Evolutionary conservation across 2,797 vertebrate species (phyloP).

Genomic region (Pogoniulus pusillus): DNA sequence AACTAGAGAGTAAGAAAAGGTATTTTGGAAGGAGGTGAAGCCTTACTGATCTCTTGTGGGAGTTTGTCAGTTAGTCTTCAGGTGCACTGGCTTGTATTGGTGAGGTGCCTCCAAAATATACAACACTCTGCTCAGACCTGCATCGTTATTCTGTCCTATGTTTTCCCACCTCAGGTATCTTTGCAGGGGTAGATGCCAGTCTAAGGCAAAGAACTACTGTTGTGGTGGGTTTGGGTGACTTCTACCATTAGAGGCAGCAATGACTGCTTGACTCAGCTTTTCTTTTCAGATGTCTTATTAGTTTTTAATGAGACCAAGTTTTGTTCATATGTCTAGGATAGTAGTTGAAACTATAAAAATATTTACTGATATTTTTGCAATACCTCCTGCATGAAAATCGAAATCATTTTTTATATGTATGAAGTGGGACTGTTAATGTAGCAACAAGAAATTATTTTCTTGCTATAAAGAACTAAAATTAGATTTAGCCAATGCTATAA

Average conservation of each 20-base stretch:
- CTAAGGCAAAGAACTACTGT: background rate
- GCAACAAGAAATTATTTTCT: background rate
- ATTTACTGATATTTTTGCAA: background rate
- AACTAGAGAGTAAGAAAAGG: background rate
- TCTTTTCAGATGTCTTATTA: background rate
- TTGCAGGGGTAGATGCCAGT: background rate
- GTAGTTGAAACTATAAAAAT: background rate
- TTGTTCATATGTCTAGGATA: background rate
- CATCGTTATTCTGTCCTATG: background rate
- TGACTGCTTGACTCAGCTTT: background rate
- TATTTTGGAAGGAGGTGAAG: background rate
- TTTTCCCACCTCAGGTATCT: background rate
- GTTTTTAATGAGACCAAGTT: background rate
- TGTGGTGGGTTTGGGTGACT: background rate
- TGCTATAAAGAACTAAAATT: background rate
- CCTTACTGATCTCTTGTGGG: background rate
- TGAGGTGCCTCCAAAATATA: background rate
- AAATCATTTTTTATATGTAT: background rate
- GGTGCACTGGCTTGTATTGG: accelerated
- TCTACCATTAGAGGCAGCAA: background rate
- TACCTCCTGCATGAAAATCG: background rate
- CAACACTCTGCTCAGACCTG: background rate
- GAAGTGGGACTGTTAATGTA: background rate
- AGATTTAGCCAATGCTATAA: background rate
- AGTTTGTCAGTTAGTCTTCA: background rate